These are phyloP conservation scores for Clarias fuscus DNA, from an alignment of 2,797 vertebrate genomes.

Conservation along the genomic window DNA sequence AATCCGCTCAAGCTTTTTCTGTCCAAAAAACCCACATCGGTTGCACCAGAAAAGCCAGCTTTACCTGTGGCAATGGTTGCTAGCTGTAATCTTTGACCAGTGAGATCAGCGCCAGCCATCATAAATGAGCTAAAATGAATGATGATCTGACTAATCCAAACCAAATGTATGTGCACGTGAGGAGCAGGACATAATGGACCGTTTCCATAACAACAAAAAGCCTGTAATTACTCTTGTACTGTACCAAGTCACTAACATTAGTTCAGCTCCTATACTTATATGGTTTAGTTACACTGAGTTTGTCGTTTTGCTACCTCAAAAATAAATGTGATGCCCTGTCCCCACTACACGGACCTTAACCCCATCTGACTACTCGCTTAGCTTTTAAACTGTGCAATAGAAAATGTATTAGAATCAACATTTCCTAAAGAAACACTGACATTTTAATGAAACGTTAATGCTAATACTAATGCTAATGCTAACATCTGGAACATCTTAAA, in stretches of 20 bases:
- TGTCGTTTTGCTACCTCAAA: neutral
- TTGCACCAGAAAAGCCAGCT: neutral
- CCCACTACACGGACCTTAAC: neutral
- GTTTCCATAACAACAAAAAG: conserved; percentile 6
- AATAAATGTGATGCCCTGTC: neutral
- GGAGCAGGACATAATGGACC: neutral
- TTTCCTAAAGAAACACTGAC: neutral
- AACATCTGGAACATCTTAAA: neutral
- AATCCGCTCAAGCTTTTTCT: neutral
- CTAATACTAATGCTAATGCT: neutral
- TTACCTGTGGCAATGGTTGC: neutral
- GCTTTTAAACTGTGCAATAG: neutral
- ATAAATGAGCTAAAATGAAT: neutral
- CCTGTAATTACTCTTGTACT: neutral
- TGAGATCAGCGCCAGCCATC: neutral
- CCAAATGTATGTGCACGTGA: neutral
- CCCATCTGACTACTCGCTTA: neutral
- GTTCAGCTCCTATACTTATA: neutral
- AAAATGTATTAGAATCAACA: neutral
- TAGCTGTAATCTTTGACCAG: neutral
- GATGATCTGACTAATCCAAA: neutral
- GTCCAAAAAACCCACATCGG: neutral
- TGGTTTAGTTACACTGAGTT: neutral
- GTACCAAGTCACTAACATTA: neutral
- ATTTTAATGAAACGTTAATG: neutral